These are phyloP conservation scores for Percopsis omiscomaycus DNA, from an alignment of 2,797 vertebrate genomes.

Conservation along the genomic window DNA sequence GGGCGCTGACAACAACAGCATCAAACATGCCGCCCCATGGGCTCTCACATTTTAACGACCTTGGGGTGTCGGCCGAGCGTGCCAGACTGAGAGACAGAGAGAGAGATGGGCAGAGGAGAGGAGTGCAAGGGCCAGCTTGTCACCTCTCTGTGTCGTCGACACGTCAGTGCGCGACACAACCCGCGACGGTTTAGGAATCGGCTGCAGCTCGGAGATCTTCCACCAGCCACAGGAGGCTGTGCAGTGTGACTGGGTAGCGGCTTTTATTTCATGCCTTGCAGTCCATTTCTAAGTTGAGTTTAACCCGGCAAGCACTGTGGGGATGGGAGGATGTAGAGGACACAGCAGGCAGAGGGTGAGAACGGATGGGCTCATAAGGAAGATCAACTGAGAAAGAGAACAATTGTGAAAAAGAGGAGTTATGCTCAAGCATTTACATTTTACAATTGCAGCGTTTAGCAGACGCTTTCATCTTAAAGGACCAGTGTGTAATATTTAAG, in stretches of 20 bases:
- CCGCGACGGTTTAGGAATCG: background rate
- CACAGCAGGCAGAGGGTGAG: slow-evolving; percentile 11
- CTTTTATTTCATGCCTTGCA: too few species aligned
- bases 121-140: slow-evolving; percentile 31
- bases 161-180: background rate
- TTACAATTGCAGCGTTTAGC: background rate
- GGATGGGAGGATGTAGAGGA: slow-evolving; percentile 21
- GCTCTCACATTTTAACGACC: slow-evolving; percentile 66
- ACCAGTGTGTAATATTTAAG: too few species aligned
- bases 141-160: slow-evolving; percentile 12
- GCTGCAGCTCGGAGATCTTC: too few species aligned
- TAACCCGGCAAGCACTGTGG: too few species aligned
- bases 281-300: too few species aligned
- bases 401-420: background rate
- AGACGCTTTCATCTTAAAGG: background rate
- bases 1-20: slow-evolving; percentile 74
- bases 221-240: background rate
- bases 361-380: slow-evolving; percentile 41
- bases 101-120: slow-evolving; percentile 18
- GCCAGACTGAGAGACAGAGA: slow-evolving; percentile 42
- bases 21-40: slow-evolving; percentile 55
- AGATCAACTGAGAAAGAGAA: slow-evolving; percentile 21
- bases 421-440: too few species aligned
- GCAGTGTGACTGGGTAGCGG: too few species aligned
- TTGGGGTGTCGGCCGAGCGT: slow-evolving; percentile 61